These are phyloP conservation scores for Zygogramma bicolorata DNA, from an alignment of 2,888 invertebrate species.

Conservation along the genomic window DNA sequence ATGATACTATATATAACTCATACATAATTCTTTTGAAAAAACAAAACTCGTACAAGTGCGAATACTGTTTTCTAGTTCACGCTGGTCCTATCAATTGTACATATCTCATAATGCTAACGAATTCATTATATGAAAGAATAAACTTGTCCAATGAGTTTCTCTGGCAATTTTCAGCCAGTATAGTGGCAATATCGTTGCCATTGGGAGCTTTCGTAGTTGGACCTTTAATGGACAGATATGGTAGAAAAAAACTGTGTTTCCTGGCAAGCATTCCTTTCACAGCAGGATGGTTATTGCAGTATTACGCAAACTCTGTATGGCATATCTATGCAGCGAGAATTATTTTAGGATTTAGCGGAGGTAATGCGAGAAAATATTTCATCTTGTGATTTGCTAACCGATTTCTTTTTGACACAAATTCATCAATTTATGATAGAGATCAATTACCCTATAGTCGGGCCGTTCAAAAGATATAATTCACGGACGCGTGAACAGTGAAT, in stretches of 20 bases:
- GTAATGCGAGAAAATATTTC: constrained; percentile 58
- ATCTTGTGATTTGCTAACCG: no score
- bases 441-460: no score
- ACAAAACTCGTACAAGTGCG: no score
- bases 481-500: no score
- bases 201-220: constrained; percentile 70
- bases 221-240: constrained; percentile 71
- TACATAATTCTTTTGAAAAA: no score
- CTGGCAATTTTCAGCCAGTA: constrained; percentile 67
- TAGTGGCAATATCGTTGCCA: constrained; percentile 70
- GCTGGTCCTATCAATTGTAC: no score
- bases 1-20: no score
- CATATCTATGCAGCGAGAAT: constrained; percentile 69
- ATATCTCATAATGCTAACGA: no score
- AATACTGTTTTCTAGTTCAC: no score
- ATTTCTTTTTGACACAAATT: no score
- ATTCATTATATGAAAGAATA: background rate
- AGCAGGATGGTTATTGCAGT: constrained; percentile 68
- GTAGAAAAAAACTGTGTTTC: constrained; percentile 68
- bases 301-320: constrained; percentile 64
- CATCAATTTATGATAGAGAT: no score
- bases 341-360: constrained; percentile 69
- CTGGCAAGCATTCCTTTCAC: constrained; percentile 67
- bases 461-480: no score
- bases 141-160: background rate